phyloP scores from a whole-genome alignment of 1,140 invertebrate species.

The Anadara kagoshimensis region DNA sequence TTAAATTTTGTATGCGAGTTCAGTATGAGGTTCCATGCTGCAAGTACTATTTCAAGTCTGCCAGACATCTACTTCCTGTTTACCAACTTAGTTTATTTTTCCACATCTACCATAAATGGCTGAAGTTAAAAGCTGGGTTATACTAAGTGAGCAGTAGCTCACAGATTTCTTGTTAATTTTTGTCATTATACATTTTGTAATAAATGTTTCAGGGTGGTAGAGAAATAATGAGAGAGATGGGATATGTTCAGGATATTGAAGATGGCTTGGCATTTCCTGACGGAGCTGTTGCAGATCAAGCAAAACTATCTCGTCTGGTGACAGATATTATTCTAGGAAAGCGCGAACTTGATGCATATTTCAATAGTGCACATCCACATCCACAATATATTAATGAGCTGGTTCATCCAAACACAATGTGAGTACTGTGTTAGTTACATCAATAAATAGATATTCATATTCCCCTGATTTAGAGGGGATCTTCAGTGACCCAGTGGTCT shows the following conservation, averaged over 20 bases:
- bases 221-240: conserved; percentile 51
- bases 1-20: too few relatives aligned
- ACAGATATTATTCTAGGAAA: conserved; percentile 49
- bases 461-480: neutral
- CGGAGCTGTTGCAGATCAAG: conserved; percentile 34
- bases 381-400: conserved; percentile 37
- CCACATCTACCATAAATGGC: too few relatives aligned
- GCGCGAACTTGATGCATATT: conserved; percentile 45
- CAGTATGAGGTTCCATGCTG: too few relatives aligned
- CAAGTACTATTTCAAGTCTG: too few relatives aligned
- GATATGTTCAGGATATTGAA: conserved; percentile 47
- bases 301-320: conserved; percentile 32
- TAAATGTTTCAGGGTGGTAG: conserved; percentile 42
- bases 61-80: too few relatives aligned
- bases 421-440: conserved; percentile 4
- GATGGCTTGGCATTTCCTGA: conserved; percentile 51
- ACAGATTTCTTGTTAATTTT: too few relatives aligned
- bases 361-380: conserved; percentile 47
- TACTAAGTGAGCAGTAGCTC: too few relatives aligned
- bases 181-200: too few relatives aligned
- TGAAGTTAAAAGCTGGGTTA: too few relatives aligned
- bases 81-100: too few relatives aligned
- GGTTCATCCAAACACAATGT: conserved; percentile 39
- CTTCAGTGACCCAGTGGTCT: too few relatives aligned
- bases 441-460: neutral